These are phyloP conservation scores for Noctuana brunneofusca DNA, from an alignment of 2,888 invertebrate species.

Conservation along the genomic window DNA sequence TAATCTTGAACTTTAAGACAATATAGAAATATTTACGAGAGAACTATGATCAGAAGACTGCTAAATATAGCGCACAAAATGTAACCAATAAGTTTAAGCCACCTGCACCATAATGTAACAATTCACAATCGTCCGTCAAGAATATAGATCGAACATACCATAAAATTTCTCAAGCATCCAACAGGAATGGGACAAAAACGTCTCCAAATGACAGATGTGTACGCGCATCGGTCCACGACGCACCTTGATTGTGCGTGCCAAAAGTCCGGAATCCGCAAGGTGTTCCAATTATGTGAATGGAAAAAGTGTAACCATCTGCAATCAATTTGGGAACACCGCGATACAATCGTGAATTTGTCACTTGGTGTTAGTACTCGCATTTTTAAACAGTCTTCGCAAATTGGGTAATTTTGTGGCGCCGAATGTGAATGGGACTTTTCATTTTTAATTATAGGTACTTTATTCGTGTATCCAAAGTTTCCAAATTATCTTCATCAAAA, in stretches of 20 bases:
- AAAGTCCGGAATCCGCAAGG: constrained; percentile 33
- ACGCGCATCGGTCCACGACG: constrained; percentile 17
- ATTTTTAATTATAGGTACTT: neutral
- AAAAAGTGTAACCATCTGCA: constrained; percentile 34
- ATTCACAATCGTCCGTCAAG: neutral
- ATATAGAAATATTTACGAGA: neutral
- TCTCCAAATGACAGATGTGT: constrained; percentile 27
- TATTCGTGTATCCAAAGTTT: neutral
- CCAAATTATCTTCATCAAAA: neutral
- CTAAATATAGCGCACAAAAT: neutral
- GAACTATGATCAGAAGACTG: neutral
- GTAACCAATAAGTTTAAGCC: neutral
- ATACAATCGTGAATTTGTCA: constrained; percentile 33
- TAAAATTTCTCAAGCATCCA: constrained; percentile 11
- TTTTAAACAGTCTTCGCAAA: constrained; percentile 12
- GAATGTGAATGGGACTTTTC: constrained; percentile 6
- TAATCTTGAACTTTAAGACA: too few relatives aligned
- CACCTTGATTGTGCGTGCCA: constrained; percentile 22
- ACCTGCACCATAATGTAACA: constrained; percentile 23
- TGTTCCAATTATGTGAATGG: constrained; percentile 30
- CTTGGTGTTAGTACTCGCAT: constrained; percentile 23
- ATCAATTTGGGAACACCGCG: constrained; percentile 30
- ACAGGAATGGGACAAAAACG: constrained; percentile 22
- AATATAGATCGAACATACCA: constrained; percentile 10
- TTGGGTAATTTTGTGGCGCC: constrained; percentile 25